Evolutionary conservation across 2,797 vertebrate species (phyloP), one percentile per base, ranked within the genome.

Genomic region (Cheirogaleus major): DNA sequence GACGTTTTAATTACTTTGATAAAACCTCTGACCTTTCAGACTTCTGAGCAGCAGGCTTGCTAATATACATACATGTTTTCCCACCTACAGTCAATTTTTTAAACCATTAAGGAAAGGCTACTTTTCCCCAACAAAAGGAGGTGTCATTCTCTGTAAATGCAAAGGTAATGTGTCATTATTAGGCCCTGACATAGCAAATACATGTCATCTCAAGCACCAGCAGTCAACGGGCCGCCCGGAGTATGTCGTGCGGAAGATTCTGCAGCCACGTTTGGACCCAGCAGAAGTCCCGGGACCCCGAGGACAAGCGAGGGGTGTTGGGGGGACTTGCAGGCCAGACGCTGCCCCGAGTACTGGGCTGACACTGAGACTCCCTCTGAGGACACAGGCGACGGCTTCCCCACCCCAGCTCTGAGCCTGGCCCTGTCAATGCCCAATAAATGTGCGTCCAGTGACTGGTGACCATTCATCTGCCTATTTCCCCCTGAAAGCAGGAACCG

Each of bases 311-410:
- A 14, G 18, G 20, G 38, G 7, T 4, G 0, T 23, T 27, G 14
- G 30, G 5, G 8, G 59, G 30, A 63, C 43, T 63, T 30, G 3
- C 27, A 45, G 27, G 43, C 27, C 84, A 57, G 18, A 15, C 0
- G 48, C 67, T 12, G n/a, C 18, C 18, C 27, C 55, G 23, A 50
- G 1, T 38, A 38, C 38, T 38, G 48, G 27, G 8, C 5, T 20
- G 43, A 35, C 4, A 9, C 15, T 9, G 17, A 38, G 70, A 35
- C 13, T 48, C 32, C 45, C 38, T 38, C 38, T 38, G 4, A 45
- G 38, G 70, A 76, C 30, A 48, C 13, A 2, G 50, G 13, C 7
- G 7, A 1, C 0, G 12, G 41, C 18, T 12, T 20, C 43, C 25
- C 41, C 38, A 22, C 3, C 38, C 84, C 14, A 41, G 65, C n/a